Percentiles rank a stretch among this genome's conserved stretches.
phyloP scores from a whole-genome alignment of 2,888 invertebrate genomes.

The Leptogaster cylindrica region DNA sequence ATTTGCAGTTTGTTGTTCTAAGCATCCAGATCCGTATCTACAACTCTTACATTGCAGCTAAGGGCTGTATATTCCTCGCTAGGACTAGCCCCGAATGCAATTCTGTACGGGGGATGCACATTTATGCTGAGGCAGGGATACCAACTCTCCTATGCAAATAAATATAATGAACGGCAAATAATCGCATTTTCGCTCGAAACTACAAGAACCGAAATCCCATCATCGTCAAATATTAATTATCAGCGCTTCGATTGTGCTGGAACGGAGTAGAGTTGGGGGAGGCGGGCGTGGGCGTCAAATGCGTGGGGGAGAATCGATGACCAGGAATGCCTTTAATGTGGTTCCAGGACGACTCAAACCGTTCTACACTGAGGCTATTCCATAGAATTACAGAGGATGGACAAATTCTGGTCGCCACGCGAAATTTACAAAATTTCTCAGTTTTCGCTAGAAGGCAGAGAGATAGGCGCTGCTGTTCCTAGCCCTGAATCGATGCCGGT shows the following conservation, averaged over 20 bases:
- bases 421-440: slow-evolving; percentile 34
- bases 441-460: slow-evolving; percentile 36
- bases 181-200: slow-evolving; percentile 38
- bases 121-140: slow-evolving; percentile 37
- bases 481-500: too few species aligned
- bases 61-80: neutral
- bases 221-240: slow-evolving; percentile 42
- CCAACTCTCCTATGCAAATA: slow-evolving; percentile 38
- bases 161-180: slow-evolving; percentile 40
- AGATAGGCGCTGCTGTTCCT: slow-evolving; percentile 7
- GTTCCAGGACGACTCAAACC: slow-evolving; percentile 1
- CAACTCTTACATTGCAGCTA: neutral
- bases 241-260: slow-evolving; percentile 31
- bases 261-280: neutral
- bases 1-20: neutral
- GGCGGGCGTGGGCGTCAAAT: neutral
- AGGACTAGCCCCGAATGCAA: neutral
- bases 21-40: neutral
- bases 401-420: slow-evolving; percentile 35
- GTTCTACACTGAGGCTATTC: neutral
- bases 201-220: slow-evolving; percentile 40
- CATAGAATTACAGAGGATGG: slow-evolving; percentile 8
- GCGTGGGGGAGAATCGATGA: neutral
- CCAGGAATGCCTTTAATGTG: neutral
- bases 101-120: neutral